Conservation (phyloP, 64 coral and sea anemone species). For the Hydrozoanthus tunicans region DNA sequence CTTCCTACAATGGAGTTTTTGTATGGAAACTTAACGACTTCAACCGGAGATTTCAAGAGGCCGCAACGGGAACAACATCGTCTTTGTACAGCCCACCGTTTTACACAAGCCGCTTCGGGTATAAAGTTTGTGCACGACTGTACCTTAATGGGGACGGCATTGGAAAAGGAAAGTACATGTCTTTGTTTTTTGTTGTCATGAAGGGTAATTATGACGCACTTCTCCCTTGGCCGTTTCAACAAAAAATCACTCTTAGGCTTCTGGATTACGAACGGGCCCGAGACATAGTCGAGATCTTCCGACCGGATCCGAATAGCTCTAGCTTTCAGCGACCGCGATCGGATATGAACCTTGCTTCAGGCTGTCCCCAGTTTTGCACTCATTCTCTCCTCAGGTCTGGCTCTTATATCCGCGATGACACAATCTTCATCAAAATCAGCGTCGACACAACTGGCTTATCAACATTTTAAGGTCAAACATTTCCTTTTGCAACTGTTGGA, state of each 20-base stretch:
- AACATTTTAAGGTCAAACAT: constrained; percentile 23
- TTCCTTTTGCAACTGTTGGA: no score
- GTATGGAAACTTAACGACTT: constrained; percentile 90
- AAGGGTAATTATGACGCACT: constrained; percentile 76
- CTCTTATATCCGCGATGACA: constrained; percentile 73
- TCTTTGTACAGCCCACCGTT: constrained; percentile 91
- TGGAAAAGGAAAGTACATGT: constrained; percentile 71
- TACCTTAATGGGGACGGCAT: constrained; percentile 84
- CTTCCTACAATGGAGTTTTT: constrained; percentile 71
- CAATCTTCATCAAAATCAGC: constrained; percentile 78
- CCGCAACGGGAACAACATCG: constrained; percentile 46
- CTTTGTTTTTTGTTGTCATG: constrained; percentile 86
- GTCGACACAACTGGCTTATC: constrained; percentile 43
- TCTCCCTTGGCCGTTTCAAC: constrained; percentile 75
- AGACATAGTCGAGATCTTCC: constrained; percentile 78
- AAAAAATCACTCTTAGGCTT: constrained; percentile 80
- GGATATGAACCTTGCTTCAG: constrained; percentile 86
- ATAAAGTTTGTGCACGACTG: constrained; percentile 80
- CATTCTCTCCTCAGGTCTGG: constrained; percentile 58
- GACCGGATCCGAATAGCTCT: constrained; percentile 86
- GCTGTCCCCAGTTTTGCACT: constrained; percentile 78
- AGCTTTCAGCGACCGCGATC: constrained; percentile 81
- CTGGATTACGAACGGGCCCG: constrained; percentile 55
- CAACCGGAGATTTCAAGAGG: constrained; percentile 68
- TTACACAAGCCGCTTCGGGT: constrained; percentile 80